Evolutionary conservation across 2,888 invertebrate genomes (phyloP), one percentile per base, ranked within the genome.

Genomic region (Xanthia togata): DNA sequence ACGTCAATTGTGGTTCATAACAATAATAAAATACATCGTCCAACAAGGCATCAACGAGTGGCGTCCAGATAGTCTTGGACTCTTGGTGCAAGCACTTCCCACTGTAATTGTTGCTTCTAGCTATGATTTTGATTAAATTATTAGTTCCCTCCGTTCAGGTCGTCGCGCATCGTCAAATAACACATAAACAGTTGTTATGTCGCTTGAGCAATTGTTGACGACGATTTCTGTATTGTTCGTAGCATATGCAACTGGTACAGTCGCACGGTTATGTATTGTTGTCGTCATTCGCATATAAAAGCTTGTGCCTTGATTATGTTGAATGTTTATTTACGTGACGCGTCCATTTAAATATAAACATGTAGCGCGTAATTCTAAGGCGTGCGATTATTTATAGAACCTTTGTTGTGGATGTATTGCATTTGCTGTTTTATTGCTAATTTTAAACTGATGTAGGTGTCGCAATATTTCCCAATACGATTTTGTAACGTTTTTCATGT

Each of bases 91-190:
- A 87, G 85, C 82, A 84, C 83, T 87, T 89, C 86, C 88, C 85
- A 89, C 87, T 76, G 80, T 88, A 86, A 89, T 88, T 87, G 90
- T 84, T 78, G 78, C 88, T 86, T 70, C 78, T 87, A 83, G 86
- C 82, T 83, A 86, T 85, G 87, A 81, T 89, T 92, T 91, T 92
- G 92, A 94, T 94, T 93, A 92, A 94, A 93, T 93, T 93, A 94
- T 93, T 93, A 90, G 89, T 88, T 80, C 76, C 70, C 72, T 80
- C 69, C 82, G 81, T 76, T 81, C 76, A 79, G 59, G 78, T 55
- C 50, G 11, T 17, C 31, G 44, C 20, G 68, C 70, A 60, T 55
- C 75, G 68, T 81, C 76, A 89, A 89, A 89, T 89, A 88, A 88
- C 88, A 89, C 85, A 87, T 88, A 89, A 90, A 90, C 87, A 85